phyloP scores from a whole-genome alignment of 2,113 vertebrate genomes.

The Gila orcuttii region DNA sequence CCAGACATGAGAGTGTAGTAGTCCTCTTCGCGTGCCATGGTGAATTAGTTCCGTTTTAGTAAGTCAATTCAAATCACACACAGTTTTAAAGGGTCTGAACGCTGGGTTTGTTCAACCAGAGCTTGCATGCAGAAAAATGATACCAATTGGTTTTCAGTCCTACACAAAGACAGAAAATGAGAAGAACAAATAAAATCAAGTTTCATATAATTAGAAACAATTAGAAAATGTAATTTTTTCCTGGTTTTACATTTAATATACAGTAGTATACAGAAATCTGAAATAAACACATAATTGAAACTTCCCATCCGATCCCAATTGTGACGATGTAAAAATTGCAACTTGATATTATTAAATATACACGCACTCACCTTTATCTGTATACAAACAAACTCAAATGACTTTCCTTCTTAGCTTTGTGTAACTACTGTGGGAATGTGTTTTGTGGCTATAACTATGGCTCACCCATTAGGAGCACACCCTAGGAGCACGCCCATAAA shows the following conservation, averaged over 20 bases:
- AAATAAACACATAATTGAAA: background rate
- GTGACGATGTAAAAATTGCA: background rate
- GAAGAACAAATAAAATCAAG: background rate
- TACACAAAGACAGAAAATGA: constrained; percentile 2
- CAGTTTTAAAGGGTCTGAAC: background rate
- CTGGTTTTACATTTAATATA: background rate
- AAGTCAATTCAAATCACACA: background rate
- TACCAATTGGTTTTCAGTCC: background rate
- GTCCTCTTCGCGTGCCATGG: constrained; percentile 58
- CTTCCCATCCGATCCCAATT: background rate
- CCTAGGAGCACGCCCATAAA: background rate
- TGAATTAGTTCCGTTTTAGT: constrained; percentile 12
- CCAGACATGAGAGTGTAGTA: constrained; percentile 70
- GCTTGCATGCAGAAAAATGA: background rate
- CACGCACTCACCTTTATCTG: background rate
- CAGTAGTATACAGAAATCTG: background rate
- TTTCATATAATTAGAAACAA: background rate
- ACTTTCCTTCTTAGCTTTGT: background rate
- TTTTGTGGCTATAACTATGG: background rate
- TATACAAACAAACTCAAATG: background rate
- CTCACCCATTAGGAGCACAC: background rate
- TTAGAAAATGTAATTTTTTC: background rate
- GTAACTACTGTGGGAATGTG: background rate
- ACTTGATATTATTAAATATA: background rate
- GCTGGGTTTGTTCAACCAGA: constrained; percentile 8